Evolutionary conservation across 2,888 invertebrate genomes (phyloP).

Genomic region (Cepaea hortensis): DNA sequence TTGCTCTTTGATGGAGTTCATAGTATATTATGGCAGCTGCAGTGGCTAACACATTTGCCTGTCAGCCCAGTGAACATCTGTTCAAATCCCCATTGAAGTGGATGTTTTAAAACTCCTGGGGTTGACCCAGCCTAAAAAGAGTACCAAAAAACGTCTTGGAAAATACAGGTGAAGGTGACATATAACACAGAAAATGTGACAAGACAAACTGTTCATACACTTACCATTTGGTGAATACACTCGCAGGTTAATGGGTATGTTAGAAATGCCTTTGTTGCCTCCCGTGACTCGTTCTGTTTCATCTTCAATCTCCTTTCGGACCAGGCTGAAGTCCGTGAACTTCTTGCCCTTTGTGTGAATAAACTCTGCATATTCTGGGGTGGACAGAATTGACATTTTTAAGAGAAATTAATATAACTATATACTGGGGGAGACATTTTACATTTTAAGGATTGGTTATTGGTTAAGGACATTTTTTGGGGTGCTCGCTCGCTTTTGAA

Average conservation of each 20-base stretch:
- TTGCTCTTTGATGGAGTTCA: too few relatives aligned
- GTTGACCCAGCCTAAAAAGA: too few relatives aligned
- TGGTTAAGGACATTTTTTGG: too few relatives aligned
- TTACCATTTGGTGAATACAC: conserved; percentile 98
- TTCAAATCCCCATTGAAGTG: too few relatives aligned
- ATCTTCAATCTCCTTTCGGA: conserved; percentile 95
- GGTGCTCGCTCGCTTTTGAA: too few relatives aligned
- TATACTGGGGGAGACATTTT: not conserved
- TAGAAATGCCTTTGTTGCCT: conserved; percentile 98
- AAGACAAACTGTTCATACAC: conserved; percentile 13
- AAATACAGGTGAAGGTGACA: too few relatives aligned
- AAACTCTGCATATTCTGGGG: conserved; percentile 95
- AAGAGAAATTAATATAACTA: not conserved
- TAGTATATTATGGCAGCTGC: too few relatives aligned
- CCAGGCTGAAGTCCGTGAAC: conserved; percentile 94
- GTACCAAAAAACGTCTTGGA: too few relatives aligned
- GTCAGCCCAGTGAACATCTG: too few relatives aligned
- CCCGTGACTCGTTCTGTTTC: conserved; percentile 99
- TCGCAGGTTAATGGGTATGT: conserved; percentile 97
- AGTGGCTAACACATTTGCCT: too few relatives aligned
- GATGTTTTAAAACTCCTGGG: too few relatives aligned
- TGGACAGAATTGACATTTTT: not conserved
- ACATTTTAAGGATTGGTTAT: not conserved
- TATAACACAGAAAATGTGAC: too few relatives aligned
- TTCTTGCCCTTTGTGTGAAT: conserved; percentile 98